phyloP scores from a whole-genome alignment of 2,113 vertebrate species.

The Odobenus rosmarus region DNA sequence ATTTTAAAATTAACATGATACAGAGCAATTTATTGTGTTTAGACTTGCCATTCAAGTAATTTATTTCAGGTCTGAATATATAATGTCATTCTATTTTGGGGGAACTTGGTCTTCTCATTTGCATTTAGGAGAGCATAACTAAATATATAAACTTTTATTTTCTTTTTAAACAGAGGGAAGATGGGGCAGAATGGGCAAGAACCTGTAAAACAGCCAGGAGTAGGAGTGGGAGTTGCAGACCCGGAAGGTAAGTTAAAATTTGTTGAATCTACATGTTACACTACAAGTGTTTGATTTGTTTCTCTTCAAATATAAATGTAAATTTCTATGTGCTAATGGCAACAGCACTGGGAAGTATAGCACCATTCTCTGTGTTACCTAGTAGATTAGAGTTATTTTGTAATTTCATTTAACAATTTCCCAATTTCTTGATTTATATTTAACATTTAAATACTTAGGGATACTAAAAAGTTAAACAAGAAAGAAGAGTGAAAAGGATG shows the following conservation, averaged over 20 bases:
- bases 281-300: neutral
- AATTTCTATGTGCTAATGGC: neutral
- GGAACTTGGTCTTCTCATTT: neutral
- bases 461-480: neutral
- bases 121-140: neutral
- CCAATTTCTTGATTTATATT: neutral
- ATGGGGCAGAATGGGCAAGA: slow-evolving; percentile 93
- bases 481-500: neutral
- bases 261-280: neutral
- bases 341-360: neutral
- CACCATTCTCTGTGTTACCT: neutral
- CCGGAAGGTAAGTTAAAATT: slow-evolving; percentile 91
- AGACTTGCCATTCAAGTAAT: neutral
- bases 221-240: slow-evolving; percentile 89
- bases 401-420: neutral
- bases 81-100: neutral
- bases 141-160: slow-evolving; percentile 50
- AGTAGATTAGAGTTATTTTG: neutral
- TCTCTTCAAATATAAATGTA: neutral
- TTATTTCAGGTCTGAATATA: neutral
- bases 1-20: slow-evolving; percentile 17
- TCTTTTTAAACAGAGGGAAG: slow-evolving; percentile 89
- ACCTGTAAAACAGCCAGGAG: slow-evolving; percentile 86
- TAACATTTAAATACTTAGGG: neutral
- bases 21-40: neutral